Conservation (phyloP, 2,113 vertebrate species). For the Rhinichthys klamathensis region DNA sequence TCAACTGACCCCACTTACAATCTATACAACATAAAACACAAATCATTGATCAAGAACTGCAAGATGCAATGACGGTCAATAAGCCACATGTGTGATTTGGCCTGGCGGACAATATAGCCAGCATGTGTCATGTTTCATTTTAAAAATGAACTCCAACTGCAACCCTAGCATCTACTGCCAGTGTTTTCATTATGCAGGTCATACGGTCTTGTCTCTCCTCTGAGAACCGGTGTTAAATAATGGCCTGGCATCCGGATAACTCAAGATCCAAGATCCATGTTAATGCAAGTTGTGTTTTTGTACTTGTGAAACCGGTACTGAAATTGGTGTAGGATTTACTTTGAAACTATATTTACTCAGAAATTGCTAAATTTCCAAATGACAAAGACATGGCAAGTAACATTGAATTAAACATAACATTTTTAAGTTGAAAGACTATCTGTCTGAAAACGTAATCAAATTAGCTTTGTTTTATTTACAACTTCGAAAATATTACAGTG, state of each 20-base stretch:
- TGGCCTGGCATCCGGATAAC: background rate
- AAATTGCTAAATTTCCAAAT: too few relatives aligned
- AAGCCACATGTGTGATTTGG: background rate
- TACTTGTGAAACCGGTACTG: background rate
- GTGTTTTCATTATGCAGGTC: background rate
- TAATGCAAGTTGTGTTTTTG: background rate
- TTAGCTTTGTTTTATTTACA: too few relatives aligned
- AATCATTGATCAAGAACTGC: constrained; percentile 2
- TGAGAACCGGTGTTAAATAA: background rate
- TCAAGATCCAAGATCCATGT: background rate
- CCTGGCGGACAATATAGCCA: background rate
- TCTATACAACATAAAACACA: constrained; percentile 17
- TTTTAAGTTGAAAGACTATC: too few relatives aligned
- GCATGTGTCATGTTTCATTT: background rate
- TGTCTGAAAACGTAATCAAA: too few relatives aligned
- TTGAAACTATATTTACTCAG: too few relatives aligned
- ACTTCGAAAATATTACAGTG: too few relatives aligned
- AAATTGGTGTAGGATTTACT: too few relatives aligned
- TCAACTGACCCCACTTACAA: background rate
- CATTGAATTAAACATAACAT: too few relatives aligned
- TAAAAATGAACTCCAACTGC: background rate
- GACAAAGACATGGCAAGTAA: too few relatives aligned
- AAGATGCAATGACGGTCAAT: constrained; percentile 8
- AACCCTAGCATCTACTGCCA: background rate
- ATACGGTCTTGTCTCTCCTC: background rate